Conservation (phyloP, 2,113 vertebrate genomes). For the Brachionichthys hirsutus region DNA sequence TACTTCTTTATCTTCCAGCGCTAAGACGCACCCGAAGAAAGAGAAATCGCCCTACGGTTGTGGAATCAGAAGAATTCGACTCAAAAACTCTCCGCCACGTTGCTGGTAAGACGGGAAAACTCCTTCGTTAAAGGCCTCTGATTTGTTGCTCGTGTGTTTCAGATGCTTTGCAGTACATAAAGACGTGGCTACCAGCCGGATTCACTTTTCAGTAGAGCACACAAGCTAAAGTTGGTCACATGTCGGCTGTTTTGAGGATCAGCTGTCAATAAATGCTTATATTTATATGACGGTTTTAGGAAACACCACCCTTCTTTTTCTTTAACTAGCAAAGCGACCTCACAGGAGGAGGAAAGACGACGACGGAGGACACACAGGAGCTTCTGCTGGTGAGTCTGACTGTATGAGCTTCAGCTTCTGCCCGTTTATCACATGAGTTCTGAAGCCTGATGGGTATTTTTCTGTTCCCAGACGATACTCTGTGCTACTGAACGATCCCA, state of each 20-base stretch:
- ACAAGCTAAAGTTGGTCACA: too few species aligned
- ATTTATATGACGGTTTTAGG: neutral
- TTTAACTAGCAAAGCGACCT: slow-evolving; percentile 42
- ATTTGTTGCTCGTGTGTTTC: too few species aligned
- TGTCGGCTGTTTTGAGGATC: too few species aligned
- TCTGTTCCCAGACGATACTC: too few species aligned
- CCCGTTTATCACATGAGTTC: too few species aligned
- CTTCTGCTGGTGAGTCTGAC: slow-evolving; percentile 42
- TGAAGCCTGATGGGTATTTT: too few species aligned
- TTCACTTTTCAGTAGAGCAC: neutral
- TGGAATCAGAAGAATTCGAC: slow-evolving; percentile 25
- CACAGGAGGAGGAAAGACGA: slow-evolving; percentile 41
- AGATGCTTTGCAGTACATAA: neutral
- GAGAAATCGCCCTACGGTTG: neutral
- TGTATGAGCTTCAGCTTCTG: too few species aligned
- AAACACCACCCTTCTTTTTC: neutral
- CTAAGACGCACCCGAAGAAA: slow-evolving; percentile 48
- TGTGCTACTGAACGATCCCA: too few species aligned
- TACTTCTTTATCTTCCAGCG: slow-evolving; percentile 27
- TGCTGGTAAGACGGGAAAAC: slow-evolving; percentile 26
- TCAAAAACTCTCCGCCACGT: slow-evolving; percentile 6
- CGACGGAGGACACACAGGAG: slow-evolving; percentile 12
- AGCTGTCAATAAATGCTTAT: too few species aligned
- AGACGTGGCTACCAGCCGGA: neutral
- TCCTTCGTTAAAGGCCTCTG: too few species aligned